These are phyloP conservation scores for Danaus chrysippus DNA, from an alignment of 2,888 invertebrate genomes.

Conservation along the genomic window DNA sequence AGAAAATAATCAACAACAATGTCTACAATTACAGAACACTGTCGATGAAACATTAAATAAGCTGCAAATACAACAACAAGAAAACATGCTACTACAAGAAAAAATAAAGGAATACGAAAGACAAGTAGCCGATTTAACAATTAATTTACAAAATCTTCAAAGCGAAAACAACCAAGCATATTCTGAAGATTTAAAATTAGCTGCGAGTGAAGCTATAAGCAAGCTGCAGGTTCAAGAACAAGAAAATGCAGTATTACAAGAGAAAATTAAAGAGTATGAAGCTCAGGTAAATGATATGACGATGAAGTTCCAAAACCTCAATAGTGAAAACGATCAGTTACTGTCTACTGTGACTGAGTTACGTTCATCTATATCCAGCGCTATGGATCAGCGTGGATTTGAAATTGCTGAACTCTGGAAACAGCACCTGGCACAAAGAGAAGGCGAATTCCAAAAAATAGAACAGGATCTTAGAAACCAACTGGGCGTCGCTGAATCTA, in stretches of 20 bases:
- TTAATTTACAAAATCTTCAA: no score
- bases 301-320: conserved; percentile 55
- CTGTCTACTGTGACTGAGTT: conserved; percentile 69
- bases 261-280: conserved; percentile 41
- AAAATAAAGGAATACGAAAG: no score
- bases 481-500: conserved; percentile 69
- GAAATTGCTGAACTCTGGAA: conserved; percentile 86
- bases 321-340: conserved; percentile 66
- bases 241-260: conserved; percentile 42
- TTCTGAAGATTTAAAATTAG: no score
- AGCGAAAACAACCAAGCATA: no score
- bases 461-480: conserved; percentile 75
- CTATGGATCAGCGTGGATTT: conserved; percentile 82
- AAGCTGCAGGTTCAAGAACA: conserved; percentile 55
- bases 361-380: conserved; percentile 67
- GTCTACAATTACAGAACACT: no score
- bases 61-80: no score
- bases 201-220: conserved; percentile 54
- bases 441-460: conserved; percentile 78
- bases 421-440: conserved; percentile 81
- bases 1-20: no score
- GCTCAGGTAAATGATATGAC: conserved; percentile 53
- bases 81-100: no score
- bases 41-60: no score
- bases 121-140: no score